phyloP scores from a whole-genome alignment of 2,888 invertebrate species.

The Drosophila anomelani region DNA sequence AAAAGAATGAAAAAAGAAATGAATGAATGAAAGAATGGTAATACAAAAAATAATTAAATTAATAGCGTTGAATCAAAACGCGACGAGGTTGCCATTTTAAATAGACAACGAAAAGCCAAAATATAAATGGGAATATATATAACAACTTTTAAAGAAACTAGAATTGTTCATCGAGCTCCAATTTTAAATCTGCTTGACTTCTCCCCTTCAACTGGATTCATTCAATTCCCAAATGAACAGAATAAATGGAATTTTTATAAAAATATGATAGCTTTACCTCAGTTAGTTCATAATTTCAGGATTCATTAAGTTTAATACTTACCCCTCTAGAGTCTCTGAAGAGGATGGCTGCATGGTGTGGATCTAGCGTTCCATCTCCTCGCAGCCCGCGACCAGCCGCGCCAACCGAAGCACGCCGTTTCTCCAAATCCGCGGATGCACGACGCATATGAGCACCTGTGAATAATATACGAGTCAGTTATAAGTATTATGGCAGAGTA shows the following conservation, averaged over 20 bases:
- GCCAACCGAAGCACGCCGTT: conserved; percentile 91
- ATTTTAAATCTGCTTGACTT: not conserved
- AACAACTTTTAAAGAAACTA: not conserved
- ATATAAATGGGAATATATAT: not conserved
- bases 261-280: not conserved
- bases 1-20: no score
- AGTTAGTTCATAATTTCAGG: not conserved
- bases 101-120: not conserved
- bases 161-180: no score
- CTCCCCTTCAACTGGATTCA: not conserved
- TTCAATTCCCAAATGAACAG: not conserved
- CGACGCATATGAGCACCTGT: conserved; percentile 91
- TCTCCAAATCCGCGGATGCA: conserved; percentile 91
- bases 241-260: not conserved
- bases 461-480: not conserved
- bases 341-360: conserved; percentile 94
- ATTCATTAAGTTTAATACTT: conserved; percentile 84
- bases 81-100: not conserved
- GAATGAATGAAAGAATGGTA: not conserved
- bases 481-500: not conserved
- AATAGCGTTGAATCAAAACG: conserved; percentile 5
- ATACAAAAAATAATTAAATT: conserved; percentile 1
- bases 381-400: conserved; percentile 85
- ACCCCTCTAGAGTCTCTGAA: conserved; percentile 97
- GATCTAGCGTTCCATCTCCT: conserved; percentile 91